Conservation (phyloP, 2,113 vertebrate genomes). For the Brienomyrus longianalis region DNA sequence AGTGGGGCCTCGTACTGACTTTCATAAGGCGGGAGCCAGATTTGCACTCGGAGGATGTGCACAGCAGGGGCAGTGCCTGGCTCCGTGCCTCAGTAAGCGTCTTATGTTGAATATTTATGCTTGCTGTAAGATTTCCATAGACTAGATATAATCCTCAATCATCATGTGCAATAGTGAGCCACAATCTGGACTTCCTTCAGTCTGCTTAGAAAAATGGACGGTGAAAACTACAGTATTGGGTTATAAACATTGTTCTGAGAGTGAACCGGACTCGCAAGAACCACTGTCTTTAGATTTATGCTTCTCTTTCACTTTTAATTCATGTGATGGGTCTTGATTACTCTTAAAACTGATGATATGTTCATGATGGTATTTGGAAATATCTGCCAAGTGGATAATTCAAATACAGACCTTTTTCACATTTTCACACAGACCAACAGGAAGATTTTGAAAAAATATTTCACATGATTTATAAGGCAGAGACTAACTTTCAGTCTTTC, state of each 20-base stretch:
- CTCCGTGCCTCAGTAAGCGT: conserved; percentile 31
- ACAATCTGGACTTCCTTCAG: not conserved
- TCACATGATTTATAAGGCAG: not conserved
- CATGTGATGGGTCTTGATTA: not conserved
- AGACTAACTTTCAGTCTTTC: not conserved
- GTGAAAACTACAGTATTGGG: not conserved
- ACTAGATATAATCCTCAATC: conserved; percentile 15
- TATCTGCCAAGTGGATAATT: not conserved
- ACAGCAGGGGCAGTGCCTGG: conserved; percentile 32
- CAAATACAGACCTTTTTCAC: not conserved
- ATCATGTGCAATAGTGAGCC: conserved; percentile 25
- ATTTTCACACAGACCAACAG: not conserved
- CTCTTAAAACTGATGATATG: not conserved
- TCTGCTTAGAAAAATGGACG: not conserved
- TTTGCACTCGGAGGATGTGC: conserved; percentile 28
- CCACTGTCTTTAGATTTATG: not conserved
- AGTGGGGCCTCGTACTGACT: conserved; percentile 26
- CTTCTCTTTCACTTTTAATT: not conserved
- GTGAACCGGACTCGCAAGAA: not conserved
- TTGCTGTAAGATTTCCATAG: conserved; percentile 28
- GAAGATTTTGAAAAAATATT: not conserved
- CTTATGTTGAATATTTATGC: conserved; percentile 34
- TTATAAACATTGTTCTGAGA: not conserved
- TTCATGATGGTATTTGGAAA: not conserved
- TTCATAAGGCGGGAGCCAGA: conserved; percentile 8